Base-by-base conservation (phyloP, 2,797 vertebrate species). In the Megaceryle alcyon region DNA sequence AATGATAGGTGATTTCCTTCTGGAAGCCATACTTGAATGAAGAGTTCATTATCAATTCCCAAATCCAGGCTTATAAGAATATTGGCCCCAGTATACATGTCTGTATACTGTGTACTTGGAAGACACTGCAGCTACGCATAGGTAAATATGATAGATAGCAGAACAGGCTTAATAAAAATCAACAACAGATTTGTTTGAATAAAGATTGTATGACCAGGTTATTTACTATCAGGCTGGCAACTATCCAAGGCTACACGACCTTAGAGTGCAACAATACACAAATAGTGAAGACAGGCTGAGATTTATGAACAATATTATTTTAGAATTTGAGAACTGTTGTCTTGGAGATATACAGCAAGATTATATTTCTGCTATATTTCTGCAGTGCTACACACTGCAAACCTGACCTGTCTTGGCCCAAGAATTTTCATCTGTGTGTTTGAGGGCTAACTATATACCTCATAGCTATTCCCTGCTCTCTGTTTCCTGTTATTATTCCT, bases 131-230 rank as follows among this genome's bases (percentile, higher is more conserved):
- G 46, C 35, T 65, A 29, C 1, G 2, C 37, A 22, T 66, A 79
- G 48, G 39, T 79, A 92, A 95, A 80, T 77, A 85, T 7, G 37
- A 78, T 5, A 59, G 31, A 66, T 18, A 57, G 23, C 37, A 88
- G 69, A 88, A 72, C 11, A 78, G 23, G 54, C 57, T 88, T 88
- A 89, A 93, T 68, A 75, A 82, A 93, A 91, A 73, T 53, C 71
- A 85, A 59, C 70, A 93, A 56, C 29, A 77, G 48, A 78, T 91
- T 88, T 95, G 31, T 87, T 91, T 96, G 69, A 85, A 75, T 81
- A 91, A 89, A 49, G 76, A 59, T 37, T 68, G 7, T n/a, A 61
- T 26, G 60, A 89, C 87, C 68, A 85, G 29, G 28, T 82, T 87
- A 82, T 93, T 95, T 80, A 68, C 71, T 51, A 44, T 26, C 20